Percentiles rank a stretch among this genome's conserved stretches.
phyloP scores from a whole-genome alignment of 2,888 invertebrate species.

The Cheilosia pagana region DNA sequence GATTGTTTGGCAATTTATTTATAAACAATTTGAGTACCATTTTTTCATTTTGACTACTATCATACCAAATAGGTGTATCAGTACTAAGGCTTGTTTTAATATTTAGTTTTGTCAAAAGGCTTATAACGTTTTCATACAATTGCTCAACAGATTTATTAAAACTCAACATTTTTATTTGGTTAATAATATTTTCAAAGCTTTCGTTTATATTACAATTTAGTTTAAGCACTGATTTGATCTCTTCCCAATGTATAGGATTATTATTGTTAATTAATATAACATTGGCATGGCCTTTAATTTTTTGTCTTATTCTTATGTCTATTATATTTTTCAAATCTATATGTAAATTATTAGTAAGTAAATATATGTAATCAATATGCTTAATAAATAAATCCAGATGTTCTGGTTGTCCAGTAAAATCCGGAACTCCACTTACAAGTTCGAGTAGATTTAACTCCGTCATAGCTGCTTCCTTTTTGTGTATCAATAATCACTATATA shows the following conservation, averaged over 20 bases:
- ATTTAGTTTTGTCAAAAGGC: slow-evolving; percentile 29
- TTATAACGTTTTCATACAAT: slow-evolving; percentile 9
- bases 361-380: too few relatives aligned
- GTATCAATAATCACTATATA: too few relatives aligned
- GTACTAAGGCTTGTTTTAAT: slow-evolving; percentile 29
- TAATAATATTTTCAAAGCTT: slow-evolving; percentile 36
- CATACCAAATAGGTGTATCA: slow-evolving; percentile 25
- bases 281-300: slow-evolving; percentile 39
- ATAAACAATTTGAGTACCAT: slow-evolving; percentile 36
- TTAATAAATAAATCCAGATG: too few relatives aligned
- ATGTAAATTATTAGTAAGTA: too few relatives aligned
- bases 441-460: too few relatives aligned
- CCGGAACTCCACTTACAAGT: too few relatives aligned
- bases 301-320: slow-evolving; percentile 47
- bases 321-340: too few relatives aligned
- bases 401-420: too few relatives aligned
- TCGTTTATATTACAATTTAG: slow-evolving; percentile 28
- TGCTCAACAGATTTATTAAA: slow-evolving; percentile 29
- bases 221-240: slow-evolving; percentile 17
- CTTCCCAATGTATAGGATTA: slow-evolving; percentile 33
- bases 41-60: slow-evolving; percentile 34
- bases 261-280: slow-evolving; percentile 39
- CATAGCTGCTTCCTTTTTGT: too few relatives aligned
- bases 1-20: slow-evolving; percentile 32
- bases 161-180: slow-evolving; percentile 27